Base-by-base conservation (phyloP, 2,113 vertebrate species). In the Lucifuga dentata region DNA sequence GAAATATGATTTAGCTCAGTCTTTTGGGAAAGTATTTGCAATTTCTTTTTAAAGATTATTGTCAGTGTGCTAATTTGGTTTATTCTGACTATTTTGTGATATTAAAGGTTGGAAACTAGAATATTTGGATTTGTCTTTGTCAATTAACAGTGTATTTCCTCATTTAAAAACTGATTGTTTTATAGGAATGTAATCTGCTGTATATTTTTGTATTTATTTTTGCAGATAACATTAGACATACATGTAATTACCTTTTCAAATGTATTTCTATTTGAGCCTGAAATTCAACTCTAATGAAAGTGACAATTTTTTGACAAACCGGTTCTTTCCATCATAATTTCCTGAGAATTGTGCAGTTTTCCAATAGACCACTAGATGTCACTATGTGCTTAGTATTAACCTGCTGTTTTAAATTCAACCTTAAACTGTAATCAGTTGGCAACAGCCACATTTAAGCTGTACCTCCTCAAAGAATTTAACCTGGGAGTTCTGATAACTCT, bases 1-100 rank as follows among this genome's bases (percentile, higher is more conserved):
- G 19, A 43, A 5, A 57, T 61, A 11, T 68, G 26, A 29, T 78
- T 52, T 20, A n/a, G 5, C n/a, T 43, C 4, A 13, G 3, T 11
- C 26, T 12, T 78, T 83, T 75, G 51, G 16, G 12, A 58, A 55
- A 45, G 9, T 73, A 16, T 57, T 78, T 73, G 41, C 59, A 66
- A 71, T 80, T 53, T 13, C 35, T 78, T 81, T 81, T 62, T 20
- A 56, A 46, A 60, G 44, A 65, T 49, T 58, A 44, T 62, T 68
- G 63, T 83, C 55, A 61, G 13, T 70, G 52, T 77, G 72, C 13
- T 61, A 43, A 57, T 60, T 80, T 86, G 38, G 39, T 65, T 74
- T 72, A 46, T 67, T 65, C 35, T 80, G 38, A 64, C 48, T 80
- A 85, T 88, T 88, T 90, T 89, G 71, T 86, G 51, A 88, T 84